A percentile compares a stretch with the other conserved stretches of the same genome.
These are phyloP conservation scores for Drosophila pseudotalamancana DNA, from an alignment of 2,888 invertebrate genomes.

Conservation along the genomic window DNA sequence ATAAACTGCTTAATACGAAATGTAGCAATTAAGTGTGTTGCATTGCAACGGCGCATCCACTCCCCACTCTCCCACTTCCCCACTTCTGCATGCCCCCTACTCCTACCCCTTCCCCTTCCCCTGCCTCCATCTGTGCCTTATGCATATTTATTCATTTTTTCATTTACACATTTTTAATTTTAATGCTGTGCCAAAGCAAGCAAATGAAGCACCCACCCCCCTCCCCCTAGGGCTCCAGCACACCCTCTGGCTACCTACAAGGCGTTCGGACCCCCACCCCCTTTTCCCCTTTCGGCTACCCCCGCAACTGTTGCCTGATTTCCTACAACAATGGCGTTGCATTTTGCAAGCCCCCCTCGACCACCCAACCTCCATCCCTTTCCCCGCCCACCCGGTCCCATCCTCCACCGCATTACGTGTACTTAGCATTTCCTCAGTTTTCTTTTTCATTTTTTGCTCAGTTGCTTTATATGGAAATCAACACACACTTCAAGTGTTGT, in stretches of 20 bases:
- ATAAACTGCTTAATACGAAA: constrained; percentile 73
- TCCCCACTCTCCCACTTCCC: too few species aligned
- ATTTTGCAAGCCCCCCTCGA: constrained; percentile 16
- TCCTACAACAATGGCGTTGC: constrained; percentile 61
- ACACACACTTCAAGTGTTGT: constrained; percentile 64
- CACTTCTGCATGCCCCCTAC: too few species aligned
- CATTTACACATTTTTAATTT: constrained; percentile 79
- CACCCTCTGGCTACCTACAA: background rate
- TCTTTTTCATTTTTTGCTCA: constrained; percentile 47
- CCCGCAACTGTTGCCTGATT: constrained; percentile 39
- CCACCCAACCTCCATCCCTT: background rate
- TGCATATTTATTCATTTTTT: constrained; percentile 76
- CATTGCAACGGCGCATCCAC: too few species aligned
- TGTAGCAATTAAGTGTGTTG: constrained; percentile 69
- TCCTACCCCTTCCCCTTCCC: background rate
- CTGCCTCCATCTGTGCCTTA: constrained; percentile 1
- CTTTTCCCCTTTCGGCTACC: background rate
- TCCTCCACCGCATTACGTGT: constrained; percentile 61
- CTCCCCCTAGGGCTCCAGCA: background rate
- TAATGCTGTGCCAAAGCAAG: constrained; percentile 65
- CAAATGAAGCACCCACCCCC: constrained; percentile 22
- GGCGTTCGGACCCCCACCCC: background rate
- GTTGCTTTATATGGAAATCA: constrained; percentile 76
- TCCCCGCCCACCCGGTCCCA: background rate
- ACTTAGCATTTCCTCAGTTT: constrained; percentile 72